These are phyloP conservation scores for Platyrinchus mystaceus DNA, from an alignment of 2,797 vertebrate species.

Conservation along the genomic window DNA sequence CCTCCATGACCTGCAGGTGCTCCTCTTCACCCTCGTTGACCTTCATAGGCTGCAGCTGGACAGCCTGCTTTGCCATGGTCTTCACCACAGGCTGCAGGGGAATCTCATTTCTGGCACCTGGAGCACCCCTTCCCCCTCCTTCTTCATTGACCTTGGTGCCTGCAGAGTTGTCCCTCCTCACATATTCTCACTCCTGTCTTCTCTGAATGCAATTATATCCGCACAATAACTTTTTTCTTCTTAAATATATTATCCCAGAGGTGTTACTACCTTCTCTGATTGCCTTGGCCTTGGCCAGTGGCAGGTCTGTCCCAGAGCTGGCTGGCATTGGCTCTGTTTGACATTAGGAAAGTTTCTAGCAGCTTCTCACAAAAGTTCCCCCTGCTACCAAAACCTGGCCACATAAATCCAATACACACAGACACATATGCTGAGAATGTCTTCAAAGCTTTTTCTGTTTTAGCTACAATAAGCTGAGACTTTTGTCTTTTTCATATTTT, in stretches of 20 bases:
- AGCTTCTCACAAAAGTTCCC: background rate
- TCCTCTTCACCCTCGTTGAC: accelerated
- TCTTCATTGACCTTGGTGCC: background rate
- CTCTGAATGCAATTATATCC: background rate
- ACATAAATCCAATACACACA: accelerated
- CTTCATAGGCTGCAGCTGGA: background rate
- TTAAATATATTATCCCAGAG: background rate
- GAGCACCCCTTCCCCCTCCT: background rate
- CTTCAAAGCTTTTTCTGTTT: background rate
- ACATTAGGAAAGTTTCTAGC: background rate
- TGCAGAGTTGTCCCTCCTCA: background rate
- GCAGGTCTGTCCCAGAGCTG: background rate
- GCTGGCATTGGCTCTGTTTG: background rate
- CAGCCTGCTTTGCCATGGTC: background rate
- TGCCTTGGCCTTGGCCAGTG: too few relatives aligned
- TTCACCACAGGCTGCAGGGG: background rate
- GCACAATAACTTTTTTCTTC: background rate
- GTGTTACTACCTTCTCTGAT: background rate
- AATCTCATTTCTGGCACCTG: background rate
- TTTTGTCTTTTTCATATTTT: background rate
- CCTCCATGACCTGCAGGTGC: background rate
- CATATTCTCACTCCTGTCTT: background rate
- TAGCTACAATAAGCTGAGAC: background rate
- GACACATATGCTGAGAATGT: background rate
- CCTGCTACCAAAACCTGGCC: background rate